Conservation (phyloP, 2,113 vertebrate species). For the Dinomys branickii region DNA sequence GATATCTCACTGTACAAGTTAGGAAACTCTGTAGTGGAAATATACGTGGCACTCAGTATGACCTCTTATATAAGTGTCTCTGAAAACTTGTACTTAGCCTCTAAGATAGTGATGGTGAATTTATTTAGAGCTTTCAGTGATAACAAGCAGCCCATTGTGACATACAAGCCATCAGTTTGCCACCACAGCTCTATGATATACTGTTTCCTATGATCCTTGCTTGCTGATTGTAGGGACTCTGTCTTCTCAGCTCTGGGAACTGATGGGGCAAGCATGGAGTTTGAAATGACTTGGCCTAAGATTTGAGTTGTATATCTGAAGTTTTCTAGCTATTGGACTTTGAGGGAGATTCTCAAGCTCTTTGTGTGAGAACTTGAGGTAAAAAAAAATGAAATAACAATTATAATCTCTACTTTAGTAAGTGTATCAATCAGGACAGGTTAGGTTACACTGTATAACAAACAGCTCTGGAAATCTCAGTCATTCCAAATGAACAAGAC, state of each 20-base stretch:
- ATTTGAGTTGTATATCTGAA: neutral
- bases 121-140: neutral
- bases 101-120: neutral
- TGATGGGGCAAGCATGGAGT: neutral
- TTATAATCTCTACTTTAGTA: neutral
- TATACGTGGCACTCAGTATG: neutral
- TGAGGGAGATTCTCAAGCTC: neutral
- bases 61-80: neutral
- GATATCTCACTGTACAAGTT: constrained; percentile 58
- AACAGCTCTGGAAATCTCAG: neutral
- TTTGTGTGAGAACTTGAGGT: neutral
- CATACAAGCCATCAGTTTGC: neutral
- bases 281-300: neutral
- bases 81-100: neutral
- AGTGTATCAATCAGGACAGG: neutral
- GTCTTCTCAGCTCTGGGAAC: neutral
- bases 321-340: neutral
- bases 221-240: neutral
- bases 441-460: constrained; percentile 10
- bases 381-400: neutral
- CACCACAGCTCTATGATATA: neutral
- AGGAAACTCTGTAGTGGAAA: constrained; percentile 52
- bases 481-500: neutral
- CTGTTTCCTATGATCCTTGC: neutral
- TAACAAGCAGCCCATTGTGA: neutral